These are phyloP conservation scores for Eclectus roratus DNA, from an alignment of 2,113 vertebrate genomes.

Conservation along the genomic window DNA sequence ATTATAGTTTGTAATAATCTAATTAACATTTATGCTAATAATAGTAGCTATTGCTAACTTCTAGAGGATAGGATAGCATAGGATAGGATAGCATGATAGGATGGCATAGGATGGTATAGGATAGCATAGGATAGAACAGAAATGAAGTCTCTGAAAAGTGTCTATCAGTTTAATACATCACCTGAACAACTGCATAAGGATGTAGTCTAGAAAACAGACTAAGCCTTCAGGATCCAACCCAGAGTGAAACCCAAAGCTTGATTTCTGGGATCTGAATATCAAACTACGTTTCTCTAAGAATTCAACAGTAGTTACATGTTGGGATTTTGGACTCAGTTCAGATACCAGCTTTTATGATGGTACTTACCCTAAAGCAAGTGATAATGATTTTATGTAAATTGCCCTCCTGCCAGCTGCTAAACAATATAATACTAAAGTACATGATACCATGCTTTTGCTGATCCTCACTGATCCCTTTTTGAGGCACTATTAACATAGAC, in stretches of 20 bases:
- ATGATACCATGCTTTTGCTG: not conserved
- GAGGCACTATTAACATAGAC: slow-evolving; percentile 30
- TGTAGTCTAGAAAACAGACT: not conserved
- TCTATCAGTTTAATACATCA: not conserved
- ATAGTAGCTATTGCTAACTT: not conserved
- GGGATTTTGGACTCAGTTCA: not conserved
- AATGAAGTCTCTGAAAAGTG: not conserved
- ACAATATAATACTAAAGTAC: not conserved
- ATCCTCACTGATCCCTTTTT: slow-evolving; percentile 46
- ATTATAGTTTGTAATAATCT: not conserved
- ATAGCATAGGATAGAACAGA: not conserved
- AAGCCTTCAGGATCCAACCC: not conserved
- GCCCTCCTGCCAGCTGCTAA: slow-evolving; percentile 11
- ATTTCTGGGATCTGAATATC: not conserved
- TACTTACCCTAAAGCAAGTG: not conserved
- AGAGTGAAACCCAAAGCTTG: not conserved
- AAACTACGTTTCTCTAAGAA: not conserved
- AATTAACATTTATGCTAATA: not conserved
- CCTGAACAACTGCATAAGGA: not conserved
- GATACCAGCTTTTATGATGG: not conserved
- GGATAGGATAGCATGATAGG: not conserved
- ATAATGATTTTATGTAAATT: slow-evolving; percentile 59
- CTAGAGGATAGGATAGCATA: not conserved
- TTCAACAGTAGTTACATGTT: not conserved
- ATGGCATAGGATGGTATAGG: not conserved